Evolutionary conservation across 2,888 invertebrate genomes (phyloP), one percentile per base, ranked within the genome.

Genomic region (Oligia strigilis): DNA sequence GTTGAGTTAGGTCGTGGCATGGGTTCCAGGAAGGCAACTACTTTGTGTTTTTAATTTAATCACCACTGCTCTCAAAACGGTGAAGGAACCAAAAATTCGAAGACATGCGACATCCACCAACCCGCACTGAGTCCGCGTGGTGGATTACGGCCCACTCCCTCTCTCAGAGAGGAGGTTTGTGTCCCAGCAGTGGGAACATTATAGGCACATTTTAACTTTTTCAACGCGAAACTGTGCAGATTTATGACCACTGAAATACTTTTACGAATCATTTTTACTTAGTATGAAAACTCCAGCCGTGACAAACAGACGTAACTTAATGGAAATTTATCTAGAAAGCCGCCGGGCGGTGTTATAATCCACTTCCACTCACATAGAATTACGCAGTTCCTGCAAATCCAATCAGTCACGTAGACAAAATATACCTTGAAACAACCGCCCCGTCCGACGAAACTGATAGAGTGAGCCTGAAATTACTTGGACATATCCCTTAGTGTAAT

Each of bases 401-500:
- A 60, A 75, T 58, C 72, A 66, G 79, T 79, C 83, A 85, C 80
- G 83, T 83, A 80, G 65, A 79, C 81, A 67, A 78, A 86, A 81
- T 81, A 78, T 75, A 81, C 67, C 78, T 82, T 29, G 79, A 72
- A 81, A 80, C 78, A 80, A 85, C 40, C 40, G 40, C 40, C 40
- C 40, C 77, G 80, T 72, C 72, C 62, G 55, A 74, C 55, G 72
- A 75, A 83, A 77, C 43, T 81, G 77, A 83, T 77, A 80, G 83
- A 80, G 79, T 78, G 52, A 29, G 66, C 36, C 74, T 58, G 49
- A 78, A 81, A 80, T 83, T 74, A 80, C 73, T 66, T 60, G 76
- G 80, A 81, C 77, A 77, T 78, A 52, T 72, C 58, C 65, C 60
- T 49, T 77, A 81, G 80, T 81, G 80, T 78, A 78, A 83, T 80